Conservation (phyloP, 2,797 vertebrate genomes). For the Oreochromis grahami region DNA sequence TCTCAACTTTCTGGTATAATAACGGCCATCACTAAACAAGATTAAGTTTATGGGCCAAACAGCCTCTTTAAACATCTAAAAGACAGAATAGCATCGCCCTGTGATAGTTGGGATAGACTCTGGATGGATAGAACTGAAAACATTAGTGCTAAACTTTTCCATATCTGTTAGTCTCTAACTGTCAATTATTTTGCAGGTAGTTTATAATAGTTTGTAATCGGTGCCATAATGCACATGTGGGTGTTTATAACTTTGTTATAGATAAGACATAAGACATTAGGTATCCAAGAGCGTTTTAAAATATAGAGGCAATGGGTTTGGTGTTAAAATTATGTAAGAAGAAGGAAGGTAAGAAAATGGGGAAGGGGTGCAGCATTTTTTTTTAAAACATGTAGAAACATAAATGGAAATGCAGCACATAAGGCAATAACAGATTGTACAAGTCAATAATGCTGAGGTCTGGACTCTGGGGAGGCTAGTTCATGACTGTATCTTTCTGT, state of each 20-base stretch:
- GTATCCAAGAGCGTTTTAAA: neutral
- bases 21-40: neutral
- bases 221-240: neutral
- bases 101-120: neutral
- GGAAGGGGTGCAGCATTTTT: neutral
- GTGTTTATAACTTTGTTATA: neutral
- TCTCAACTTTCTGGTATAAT: fast-evolving
- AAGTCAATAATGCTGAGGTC: neutral
- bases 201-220: neutral
- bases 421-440: neutral
- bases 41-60: neutral
- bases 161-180: fast-evolving
- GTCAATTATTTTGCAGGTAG: neutral
- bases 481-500: neutral
- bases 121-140: neutral
- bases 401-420: neutral
- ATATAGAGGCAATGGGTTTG: neutral
- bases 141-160: fast-evolving
- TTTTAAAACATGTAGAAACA: neutral
- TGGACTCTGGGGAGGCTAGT: neutral
- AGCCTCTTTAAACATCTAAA: neutral
- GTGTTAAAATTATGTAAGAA: neutral
- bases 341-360: neutral
- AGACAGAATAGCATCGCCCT: neutral
- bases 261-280: fast-evolving